Evolutionary conservation across 2,888 invertebrate genomes (phyloP).

Genomic region (Plebejus argus): DNA sequence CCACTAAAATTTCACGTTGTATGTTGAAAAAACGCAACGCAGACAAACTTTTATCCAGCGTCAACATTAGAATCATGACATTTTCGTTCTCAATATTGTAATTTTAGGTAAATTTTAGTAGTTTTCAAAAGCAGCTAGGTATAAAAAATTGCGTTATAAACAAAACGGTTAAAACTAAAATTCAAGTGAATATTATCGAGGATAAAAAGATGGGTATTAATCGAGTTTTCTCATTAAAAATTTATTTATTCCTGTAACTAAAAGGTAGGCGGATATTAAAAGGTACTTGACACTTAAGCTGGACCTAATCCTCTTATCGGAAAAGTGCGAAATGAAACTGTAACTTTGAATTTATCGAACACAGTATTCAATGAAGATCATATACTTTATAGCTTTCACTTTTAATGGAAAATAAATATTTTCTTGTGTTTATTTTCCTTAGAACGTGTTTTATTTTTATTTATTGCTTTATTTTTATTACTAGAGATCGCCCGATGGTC

Average conservation of each 20-base stretch:
- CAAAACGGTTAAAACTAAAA: background rate
- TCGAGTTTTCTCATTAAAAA: slow-evolving; percentile 2
- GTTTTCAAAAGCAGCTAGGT: background rate
- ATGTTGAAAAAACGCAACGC: no score
- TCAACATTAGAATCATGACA: no score
- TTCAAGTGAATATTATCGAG: background rate
- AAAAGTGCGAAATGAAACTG: slow-evolving; percentile 9
- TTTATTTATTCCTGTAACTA: background rate
- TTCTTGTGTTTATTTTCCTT: background rate
- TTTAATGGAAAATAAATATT: background rate
- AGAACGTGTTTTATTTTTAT: no score
- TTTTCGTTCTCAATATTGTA: no score
- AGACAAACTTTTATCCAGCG: no score
- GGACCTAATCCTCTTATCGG: slow-evolving; percentile 13
- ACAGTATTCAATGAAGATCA: slow-evolving; percentile 3
- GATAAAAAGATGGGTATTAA: background rate
- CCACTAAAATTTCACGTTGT: no score
- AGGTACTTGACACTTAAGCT: slow-evolving; percentile 10
- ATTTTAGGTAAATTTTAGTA: no score
- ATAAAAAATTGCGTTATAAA: background rate
- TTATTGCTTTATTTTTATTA: no score
- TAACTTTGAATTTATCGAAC: slow-evolving; percentile 2
- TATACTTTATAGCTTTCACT: background rate
- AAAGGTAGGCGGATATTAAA: slow-evolving; percentile 15
- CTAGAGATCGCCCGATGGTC: no score